Evolutionary conservation across 2,888 invertebrate genomes (phyloP).

Genomic region (Cyclophora albipunctata): DNA sequence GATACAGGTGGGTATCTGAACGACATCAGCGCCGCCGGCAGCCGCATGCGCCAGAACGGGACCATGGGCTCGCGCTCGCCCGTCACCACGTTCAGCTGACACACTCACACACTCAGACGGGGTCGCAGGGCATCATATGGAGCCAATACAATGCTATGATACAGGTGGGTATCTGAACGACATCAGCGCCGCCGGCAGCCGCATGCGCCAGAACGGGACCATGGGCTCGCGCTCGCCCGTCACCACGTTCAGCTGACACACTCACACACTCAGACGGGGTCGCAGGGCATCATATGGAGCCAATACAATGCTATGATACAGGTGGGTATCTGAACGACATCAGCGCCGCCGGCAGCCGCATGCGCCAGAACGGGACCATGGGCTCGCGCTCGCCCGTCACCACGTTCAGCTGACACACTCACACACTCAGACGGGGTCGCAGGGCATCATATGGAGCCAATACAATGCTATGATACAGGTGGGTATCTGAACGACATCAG

Average conservation of each 20-base stretch:
- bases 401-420: constrained; percentile 79
- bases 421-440: constrained; percentile 50
- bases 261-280: constrained; percentile 67
- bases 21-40: constrained; percentile 91
- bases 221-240: constrained; percentile 90
- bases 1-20: no score
- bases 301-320: no score
- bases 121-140: no score
- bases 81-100: constrained; percentile 81
- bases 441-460: no score
- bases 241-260: constrained; percentile 79
- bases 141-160: no score
- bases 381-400: constrained; percentile 90
- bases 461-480: no score
- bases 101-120: constrained; percentile 74
- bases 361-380: constrained; percentile 93
- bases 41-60: constrained; percentile 93
- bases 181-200: constrained; percentile 89
- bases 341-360: constrained; percentile 89
- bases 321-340: constrained; percentile 94
- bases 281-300: no score
- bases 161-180: no score
- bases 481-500: constrained; percentile 92
- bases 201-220: constrained; percentile 94
- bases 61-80: constrained; percentile 90